These are phyloP conservation scores for Chouioia cunea DNA, from an alignment of 2,888 invertebrate genomes.

Conservation along the genomic window DNA sequence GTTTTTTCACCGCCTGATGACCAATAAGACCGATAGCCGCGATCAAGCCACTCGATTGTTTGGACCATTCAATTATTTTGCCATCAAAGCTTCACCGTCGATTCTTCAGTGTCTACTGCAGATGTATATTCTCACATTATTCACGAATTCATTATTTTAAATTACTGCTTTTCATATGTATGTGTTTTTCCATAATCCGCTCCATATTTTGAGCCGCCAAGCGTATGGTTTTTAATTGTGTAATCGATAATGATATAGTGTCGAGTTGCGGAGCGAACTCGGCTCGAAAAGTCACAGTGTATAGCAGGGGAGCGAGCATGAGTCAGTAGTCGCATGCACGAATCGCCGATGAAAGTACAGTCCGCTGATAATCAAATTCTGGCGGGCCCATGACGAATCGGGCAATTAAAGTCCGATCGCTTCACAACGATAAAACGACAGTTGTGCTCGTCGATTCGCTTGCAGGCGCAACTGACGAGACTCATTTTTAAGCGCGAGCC, in stretches of 20 bases:
- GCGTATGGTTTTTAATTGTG: slow-evolving; percentile 58
- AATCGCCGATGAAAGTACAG: slow-evolving; percentile 28
- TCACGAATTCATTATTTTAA: slow-evolving; percentile 42
- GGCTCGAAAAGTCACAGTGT: slow-evolving; percentile 52
- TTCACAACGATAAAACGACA: slow-evolving; percentile 61
- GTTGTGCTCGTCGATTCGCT: slow-evolving; percentile 53
- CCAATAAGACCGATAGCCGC: slow-evolving; percentile 65
- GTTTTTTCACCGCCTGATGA: slow-evolving; percentile 37
- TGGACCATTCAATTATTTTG: slow-evolving; percentile 68
- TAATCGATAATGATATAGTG: slow-evolving; percentile 60
- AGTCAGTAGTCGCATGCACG: slow-evolving; percentile 58
- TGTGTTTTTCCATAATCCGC: neutral
- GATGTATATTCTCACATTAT: slow-evolving; percentile 47
- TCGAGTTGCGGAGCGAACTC: slow-evolving; percentile 35
- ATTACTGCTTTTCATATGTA: neutral
- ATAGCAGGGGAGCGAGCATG: slow-evolving; percentile 56
- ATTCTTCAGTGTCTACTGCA: slow-evolving; percentile 13
- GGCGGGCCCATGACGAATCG: slow-evolving; percentile 67
- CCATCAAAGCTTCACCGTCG: slow-evolving; percentile 59
- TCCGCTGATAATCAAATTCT: slow-evolving; percentile 66
- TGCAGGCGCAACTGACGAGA: slow-evolving; percentile 29
- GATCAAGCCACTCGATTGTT: slow-evolving; percentile 60
- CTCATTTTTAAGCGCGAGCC: slow-evolving; percentile 33
- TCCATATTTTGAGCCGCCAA: neutral
- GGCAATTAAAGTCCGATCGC: slow-evolving; percentile 67